Percentiles rank a stretch among this genome's conserved stretches.
Conservation (phyloP, 2,888 invertebrate genomes). For the Sarcophaga carnaria region DNA sequence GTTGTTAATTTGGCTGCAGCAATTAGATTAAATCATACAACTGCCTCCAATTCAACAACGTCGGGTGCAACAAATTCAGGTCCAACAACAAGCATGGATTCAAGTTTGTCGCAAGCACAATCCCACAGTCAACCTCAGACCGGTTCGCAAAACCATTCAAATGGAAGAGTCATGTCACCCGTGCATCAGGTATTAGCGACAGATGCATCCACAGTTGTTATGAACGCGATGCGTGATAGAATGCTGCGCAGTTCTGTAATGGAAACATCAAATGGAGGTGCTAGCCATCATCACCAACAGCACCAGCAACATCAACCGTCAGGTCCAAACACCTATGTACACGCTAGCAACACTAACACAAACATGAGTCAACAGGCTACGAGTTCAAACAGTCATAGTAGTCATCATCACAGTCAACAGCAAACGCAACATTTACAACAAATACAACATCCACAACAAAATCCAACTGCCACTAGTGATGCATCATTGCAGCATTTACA, state of each 20-base stretch:
- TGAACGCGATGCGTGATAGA: conserved; percentile 84
- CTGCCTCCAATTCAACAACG: conserved; percentile 62
- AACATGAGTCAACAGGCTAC: conserved; percentile 70
- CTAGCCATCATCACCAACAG: conserved; percentile 70
- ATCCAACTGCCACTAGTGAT: conserved; percentile 36
- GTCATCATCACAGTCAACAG: conserved; percentile 74
- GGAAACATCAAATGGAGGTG: conserved; percentile 76
- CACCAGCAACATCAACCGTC: conserved; percentile 69
- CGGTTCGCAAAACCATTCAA: conserved; percentile 44
- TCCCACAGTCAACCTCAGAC: conserved; percentile 51
- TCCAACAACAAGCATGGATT: conserved; percentile 14
- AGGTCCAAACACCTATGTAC: conserved; percentile 28
- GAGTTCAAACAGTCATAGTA: conserved; percentile 71
- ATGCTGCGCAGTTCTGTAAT: conserved; percentile 83
- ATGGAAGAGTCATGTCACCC: conserved; percentile 60
- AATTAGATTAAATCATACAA: conserved; percentile 85
- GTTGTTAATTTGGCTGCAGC: conserved; percentile 90
- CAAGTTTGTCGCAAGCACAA: conserved; percentile 62
- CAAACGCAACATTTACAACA: conserved; percentile 46
- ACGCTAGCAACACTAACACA: conserved; percentile 53
- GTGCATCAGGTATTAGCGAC: conserved; percentile 75
- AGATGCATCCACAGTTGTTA: conserved; percentile 81
- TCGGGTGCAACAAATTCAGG: conserved; percentile 10
- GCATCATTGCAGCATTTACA: conserved; percentile 41
- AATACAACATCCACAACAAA: conserved; percentile 63